Conservation (phyloP, 1,140 invertebrate species). For the Parapsyche elsis region DNA sequence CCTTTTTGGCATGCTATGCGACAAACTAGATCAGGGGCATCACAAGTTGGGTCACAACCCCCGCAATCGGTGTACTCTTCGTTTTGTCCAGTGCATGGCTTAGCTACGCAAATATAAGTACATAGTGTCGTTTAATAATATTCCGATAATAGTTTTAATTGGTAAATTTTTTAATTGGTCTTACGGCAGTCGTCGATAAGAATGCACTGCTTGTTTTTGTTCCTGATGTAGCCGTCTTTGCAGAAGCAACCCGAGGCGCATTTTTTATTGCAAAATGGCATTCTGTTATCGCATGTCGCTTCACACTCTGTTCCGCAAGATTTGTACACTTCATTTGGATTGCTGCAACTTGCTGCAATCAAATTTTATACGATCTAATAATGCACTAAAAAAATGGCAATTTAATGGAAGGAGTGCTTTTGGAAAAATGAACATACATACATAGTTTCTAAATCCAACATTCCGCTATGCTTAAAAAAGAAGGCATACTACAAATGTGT, state of each 20-base stretch:
- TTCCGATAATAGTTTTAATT: background rate
- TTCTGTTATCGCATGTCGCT: slow-evolving; percentile 29
- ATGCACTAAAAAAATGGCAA: too few species aligned
- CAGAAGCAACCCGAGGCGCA: slow-evolving; percentile 3
- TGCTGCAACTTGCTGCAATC: background rate
- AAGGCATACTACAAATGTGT: too few species aligned
- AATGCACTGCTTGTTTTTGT: background rate
- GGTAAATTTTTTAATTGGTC: too few species aligned
- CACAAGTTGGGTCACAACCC: slow-evolving; percentile 13
- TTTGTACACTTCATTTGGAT: slow-evolving; percentile 25
- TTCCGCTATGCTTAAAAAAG: too few species aligned
- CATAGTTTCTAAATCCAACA: too few species aligned
- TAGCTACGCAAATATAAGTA: background rate
- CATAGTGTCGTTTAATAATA: too few species aligned
- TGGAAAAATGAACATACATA: too few species aligned
- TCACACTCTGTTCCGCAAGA: background rate
- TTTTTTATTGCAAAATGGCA: slow-evolving; percentile 1
- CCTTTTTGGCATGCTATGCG: slow-evolving; percentile 33
- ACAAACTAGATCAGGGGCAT: slow-evolving; percentile 8
- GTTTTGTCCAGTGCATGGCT: background rate
- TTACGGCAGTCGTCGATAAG: background rate
- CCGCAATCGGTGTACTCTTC: slow-evolving; percentile 15
- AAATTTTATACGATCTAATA: background rate
- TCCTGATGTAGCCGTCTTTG: background rate
- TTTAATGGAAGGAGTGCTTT: too few species aligned